Conservation (phyloP, 1,140 invertebrate genomes). For the Bombus huntii region DNA sequence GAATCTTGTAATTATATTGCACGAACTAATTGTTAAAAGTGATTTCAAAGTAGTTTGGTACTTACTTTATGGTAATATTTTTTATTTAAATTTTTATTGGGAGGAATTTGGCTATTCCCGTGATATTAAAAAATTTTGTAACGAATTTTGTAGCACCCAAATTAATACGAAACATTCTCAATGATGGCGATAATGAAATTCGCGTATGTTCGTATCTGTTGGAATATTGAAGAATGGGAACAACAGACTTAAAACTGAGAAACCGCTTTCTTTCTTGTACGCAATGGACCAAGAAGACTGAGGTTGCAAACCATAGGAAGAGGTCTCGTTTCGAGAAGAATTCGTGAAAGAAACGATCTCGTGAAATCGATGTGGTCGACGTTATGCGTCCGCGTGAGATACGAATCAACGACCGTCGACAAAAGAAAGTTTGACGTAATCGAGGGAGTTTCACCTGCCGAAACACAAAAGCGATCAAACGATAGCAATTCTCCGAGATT, state of each 20-base stretch:
- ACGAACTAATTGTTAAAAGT: neutral
- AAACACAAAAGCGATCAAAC: conserved; percentile 2
- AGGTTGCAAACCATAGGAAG: conserved; percentile 35
- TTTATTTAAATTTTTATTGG: too few species aligned
- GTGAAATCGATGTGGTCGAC: conserved; percentile 59
- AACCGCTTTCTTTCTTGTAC: conserved; percentile 53
- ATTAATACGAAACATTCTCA: too few species aligned
- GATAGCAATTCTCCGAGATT: neutral
- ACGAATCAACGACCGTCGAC: neutral
- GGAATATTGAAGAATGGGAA: neutral
- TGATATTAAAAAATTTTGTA: too few species aligned
- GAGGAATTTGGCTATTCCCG: too few species aligned
- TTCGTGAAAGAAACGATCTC: conserved; percentile 37
- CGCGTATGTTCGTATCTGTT: too few species aligned
- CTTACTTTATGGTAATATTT: neutral
- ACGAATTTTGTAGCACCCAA: too few species aligned
- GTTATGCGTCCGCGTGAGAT: conserved; percentile 12
- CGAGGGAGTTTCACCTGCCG: conserved; percentile 52
- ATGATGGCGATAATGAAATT: too few species aligned
- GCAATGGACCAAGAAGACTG: conserved; percentile 49
- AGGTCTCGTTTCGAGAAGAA: conserved; percentile 27
- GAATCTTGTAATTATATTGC: neutral
- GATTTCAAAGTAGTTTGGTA: too few species aligned
- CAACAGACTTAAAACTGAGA: neutral
- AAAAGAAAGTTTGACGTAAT: conserved; percentile 45